Conservation (phyloP, 2,797 vertebrate genomes). For the Limosa lapponica region DNA sequence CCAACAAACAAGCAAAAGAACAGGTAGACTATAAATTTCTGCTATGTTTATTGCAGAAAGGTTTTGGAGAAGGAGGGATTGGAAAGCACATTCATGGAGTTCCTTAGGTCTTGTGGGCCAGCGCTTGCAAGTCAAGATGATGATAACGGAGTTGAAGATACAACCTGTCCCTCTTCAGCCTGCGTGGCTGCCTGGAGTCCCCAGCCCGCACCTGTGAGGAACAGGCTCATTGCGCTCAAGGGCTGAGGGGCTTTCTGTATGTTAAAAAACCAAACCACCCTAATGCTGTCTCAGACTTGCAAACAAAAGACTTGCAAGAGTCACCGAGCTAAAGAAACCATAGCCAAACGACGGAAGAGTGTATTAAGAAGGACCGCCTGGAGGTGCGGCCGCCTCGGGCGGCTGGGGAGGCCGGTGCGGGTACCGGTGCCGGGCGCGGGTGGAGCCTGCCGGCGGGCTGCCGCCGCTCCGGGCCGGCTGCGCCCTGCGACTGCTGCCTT, state of each 20-base stretch:
- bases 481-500: background rate
- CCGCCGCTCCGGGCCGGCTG: background rate
- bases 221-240: rapidly evolving
- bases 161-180: background rate
- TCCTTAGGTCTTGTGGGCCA: background rate
- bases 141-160: background rate
- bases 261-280: background rate
- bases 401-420: background rate
- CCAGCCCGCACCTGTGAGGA: background rate
- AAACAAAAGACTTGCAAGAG: background rate
- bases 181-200: background rate
- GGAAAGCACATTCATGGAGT: background rate
- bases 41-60: background rate
- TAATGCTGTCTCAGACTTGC: background rate
- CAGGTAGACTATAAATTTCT: background rate
- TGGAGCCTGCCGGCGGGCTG: background rate
- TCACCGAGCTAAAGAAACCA: background rate
- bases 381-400: background rate
- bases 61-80: background rate
- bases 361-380: background rate
- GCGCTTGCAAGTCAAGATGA: background rate
- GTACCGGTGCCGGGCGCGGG: background rate
- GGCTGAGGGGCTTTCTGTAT: background rate
- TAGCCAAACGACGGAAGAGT: background rate
- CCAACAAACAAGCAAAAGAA: rapidly evolving